Base-by-base conservation (phyloP, 2,797 vertebrate species). In the Coracias cyanogaster region DNA sequence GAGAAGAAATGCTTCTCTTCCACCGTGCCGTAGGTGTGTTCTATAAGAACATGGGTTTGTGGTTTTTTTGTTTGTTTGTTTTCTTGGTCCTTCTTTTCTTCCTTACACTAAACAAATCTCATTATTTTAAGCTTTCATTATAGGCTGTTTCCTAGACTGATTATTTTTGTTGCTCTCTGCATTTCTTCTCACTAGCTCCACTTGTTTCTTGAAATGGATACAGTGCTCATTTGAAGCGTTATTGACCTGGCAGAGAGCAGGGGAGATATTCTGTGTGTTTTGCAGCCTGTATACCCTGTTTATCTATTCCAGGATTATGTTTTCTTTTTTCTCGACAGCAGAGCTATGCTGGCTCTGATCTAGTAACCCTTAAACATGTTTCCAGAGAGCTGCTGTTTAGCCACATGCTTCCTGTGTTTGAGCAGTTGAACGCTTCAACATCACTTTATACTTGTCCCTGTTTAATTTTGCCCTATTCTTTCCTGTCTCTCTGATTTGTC, bases 381-480 rank as follows among this genome's bases (percentile, higher is more conserved):
- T 92, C 54, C 71, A 49, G 45, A 83, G 48, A 89, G 4, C 31
- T 60, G 57, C 43, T 92, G 21, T 84, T 93, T 45, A 66, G 25
- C 74, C 64, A 65, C 18, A 6, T 24, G 29, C 26, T 81, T 94
- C 52, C 72, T 70, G 35, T 79, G n/a, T 73, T 86, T 54, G 46
- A 86, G 35, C 21, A 55, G 21, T 79, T 73, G 66, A 80, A 70
- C 71, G 35, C 25, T 85, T 19, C 35, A 39, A 5, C 11, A 8
- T 57, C 29, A 29, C 28, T 74, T 93, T 78, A 13, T 43, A n/a
- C 41, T 87, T 61, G 17, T 58, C 33, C 46, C n/a, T 72, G 31
- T 86, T 93, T 71, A 49, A 80, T 95, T 94, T 89, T 89, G 33
- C 55, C 54, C 49, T 10, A 8, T 86, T 58, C 73, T 51, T 37